Percentiles rank a stretch among this genome's conserved stretches.
Evolutionary conservation across 2,797 vertebrate genomes (phyloP).

Genomic region (Gymnothorax javanicus): DNA sequence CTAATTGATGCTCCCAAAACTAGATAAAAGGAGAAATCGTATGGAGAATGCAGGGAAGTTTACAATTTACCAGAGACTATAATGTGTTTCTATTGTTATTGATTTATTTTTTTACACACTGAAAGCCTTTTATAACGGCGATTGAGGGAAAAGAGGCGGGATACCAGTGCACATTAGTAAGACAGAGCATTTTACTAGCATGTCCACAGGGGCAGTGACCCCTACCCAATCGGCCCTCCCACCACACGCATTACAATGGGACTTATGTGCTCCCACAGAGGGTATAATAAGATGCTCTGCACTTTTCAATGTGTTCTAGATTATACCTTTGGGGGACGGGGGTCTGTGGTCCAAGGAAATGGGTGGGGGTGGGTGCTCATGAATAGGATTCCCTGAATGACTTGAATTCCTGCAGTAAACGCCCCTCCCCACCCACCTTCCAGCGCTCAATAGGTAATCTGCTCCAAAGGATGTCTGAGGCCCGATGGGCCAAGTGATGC

Average conservation of each 20-base stretch:
- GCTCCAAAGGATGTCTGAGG: constrained; percentile 50
- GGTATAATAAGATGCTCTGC: constrained; percentile 50
- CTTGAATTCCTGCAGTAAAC: constrained; percentile 63
- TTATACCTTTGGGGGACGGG: constrained; percentile 48
- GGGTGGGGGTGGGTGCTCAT: constrained; percentile 43
- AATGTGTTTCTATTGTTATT: not conserved
- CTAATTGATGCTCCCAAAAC: not conserved
- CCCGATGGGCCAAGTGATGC: constrained; percentile 52
- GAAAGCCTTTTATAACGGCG: not conserved
- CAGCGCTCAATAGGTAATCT: constrained; percentile 40
- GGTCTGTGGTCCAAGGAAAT: constrained; percentile 27
- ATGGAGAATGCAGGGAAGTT: not conserved
- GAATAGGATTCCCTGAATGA: constrained; percentile 60
- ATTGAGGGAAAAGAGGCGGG: not conserved
- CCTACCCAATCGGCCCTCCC: constrained; percentile 36
- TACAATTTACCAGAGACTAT: not conserved
- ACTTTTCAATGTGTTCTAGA: constrained; percentile 52
- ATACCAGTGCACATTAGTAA: not conserved
- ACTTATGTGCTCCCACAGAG: constrained; percentile 21
- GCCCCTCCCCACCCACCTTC: constrained; percentile 20
- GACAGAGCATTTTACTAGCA: not conserved
- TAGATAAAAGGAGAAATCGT: not conserved
- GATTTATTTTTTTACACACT: not conserved
- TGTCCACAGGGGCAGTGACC: constrained; percentile 17
- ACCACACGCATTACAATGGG: constrained; percentile 48